Conservation (phyloP, 2,113 vertebrate species). For the Lasiurus cinereus region DNA sequence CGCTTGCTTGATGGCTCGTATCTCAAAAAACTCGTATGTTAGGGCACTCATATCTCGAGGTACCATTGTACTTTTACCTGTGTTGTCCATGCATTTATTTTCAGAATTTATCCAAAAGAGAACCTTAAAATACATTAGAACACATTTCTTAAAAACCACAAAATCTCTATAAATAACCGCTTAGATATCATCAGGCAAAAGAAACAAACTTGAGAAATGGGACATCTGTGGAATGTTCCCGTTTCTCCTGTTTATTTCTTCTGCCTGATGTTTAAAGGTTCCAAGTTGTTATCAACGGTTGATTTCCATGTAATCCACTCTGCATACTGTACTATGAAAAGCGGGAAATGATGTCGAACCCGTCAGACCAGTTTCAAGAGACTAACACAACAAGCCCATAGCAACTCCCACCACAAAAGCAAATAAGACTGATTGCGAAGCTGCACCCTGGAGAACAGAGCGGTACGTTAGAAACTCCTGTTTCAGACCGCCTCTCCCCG, state of each 20-base stretch:
- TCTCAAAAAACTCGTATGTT: no score
- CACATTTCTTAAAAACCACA: neutral
- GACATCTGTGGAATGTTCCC: no score
- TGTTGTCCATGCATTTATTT: neutral
- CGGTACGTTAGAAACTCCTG: neutral
- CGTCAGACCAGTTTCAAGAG: neutral
- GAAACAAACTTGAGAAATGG: neutral
- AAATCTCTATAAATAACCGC: neutral
- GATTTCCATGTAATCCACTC: neutral
- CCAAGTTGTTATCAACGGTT: neutral
- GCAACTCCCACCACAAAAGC: neutral
- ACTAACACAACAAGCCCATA: neutral
- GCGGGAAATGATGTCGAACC: neutral
- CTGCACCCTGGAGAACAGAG: neutral
- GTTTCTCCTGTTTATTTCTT: no score
- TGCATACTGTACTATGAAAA: neutral
- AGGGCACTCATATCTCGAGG: no score
- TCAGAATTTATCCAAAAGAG: neutral
- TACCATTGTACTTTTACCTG: neutral
- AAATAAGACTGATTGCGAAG: neutral
- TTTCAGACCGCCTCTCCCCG: neutral
- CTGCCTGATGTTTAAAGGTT: no score
- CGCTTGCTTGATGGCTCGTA: no score
- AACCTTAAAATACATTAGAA: neutral
- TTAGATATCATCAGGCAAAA: neutral